Base-by-base conservation (phyloP, 2,113 vertebrate genomes). In the Nettapus auritus region DNA sequence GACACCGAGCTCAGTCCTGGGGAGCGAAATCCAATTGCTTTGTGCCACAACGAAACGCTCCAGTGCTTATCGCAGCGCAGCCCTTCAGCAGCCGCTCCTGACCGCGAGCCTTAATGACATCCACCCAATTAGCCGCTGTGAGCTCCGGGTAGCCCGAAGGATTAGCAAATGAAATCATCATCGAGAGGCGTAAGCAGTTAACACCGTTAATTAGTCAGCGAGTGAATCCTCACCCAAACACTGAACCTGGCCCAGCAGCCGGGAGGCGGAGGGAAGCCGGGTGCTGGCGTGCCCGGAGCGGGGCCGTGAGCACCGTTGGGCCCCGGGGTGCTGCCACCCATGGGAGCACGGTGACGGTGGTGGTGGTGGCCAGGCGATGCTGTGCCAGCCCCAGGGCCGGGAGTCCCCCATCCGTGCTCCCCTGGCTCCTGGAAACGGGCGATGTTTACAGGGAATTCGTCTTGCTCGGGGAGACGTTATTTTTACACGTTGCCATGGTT, bases 401-500 rank as follows among this genome's bases (percentile, higher is more conserved):
- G 62, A 19, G 25, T 40, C 62, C 57, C 33, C 57, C 12, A 21
- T n/a, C 79, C 23, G 12, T 19, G 7, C 34, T 34, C 48, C 17
- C 82, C 34, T 38, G 11, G 90, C 94, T 90, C 80, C 66, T 18
- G 60, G 74, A 70, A 90, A 86, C 12, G 11, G 84, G 90, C 73
- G 86, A 46, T 83, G 92, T 74, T 96, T 91, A 96, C 22, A 3
- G 92, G 33, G 91, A 92, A 93, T 87, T 97, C 78, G 95, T 97
- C 83, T 64, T 96, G 97, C 98, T 97, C 64, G 80, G 94, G 95
- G 97, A 94, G 95, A 82, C 77, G 96, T 96, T 97, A 97, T 98
- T 97, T 98, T 97, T 96, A 93, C 94, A 36, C 89, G 98, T 98
- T 98, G 97, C 98, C 97, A 98, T 98, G 93, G 98, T 94, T 97